These are phyloP conservation scores for Drosophila baimaii DNA, from an alignment of 1,140 invertebrate species.

Conservation along the genomic window DNA sequence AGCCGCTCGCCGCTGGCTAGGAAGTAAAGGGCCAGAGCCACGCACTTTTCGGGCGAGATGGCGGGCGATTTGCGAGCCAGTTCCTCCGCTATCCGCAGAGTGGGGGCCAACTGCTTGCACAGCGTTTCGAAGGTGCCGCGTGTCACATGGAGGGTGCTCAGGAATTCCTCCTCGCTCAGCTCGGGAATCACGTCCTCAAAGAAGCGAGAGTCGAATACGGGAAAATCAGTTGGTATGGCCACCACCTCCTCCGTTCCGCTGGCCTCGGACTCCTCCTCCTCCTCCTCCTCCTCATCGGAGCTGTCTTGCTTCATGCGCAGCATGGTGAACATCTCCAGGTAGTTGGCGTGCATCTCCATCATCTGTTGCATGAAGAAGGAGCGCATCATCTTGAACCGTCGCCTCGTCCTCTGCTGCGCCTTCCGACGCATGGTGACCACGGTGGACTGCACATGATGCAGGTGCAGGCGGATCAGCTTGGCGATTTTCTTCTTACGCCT, in stretches of 20 bases:
- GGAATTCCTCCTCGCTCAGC: conserved; percentile 60
- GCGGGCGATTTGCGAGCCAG: not conserved
- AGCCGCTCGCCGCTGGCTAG: conserved; percentile 70
- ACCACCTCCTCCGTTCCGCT: not conserved
- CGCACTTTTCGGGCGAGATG: conserved; percentile 54
- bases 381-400: conserved; percentile 47
- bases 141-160: conserved; percentile 62
- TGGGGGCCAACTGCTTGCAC: conserved; percentile 55
- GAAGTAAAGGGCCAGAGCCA: conserved; percentile 67
- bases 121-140: conserved; percentile 65
- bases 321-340: conserved; percentile 60
- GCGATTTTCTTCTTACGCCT: conserved; percentile 46
- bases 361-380: conserved; percentile 67
- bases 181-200: conserved; percentile 42
- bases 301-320: conserved; percentile 58
- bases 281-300: not conserved
- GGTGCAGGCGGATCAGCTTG: conserved; percentile 49
- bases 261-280: not conserved
- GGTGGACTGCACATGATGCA: conserved; percentile 52
- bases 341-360: conserved; percentile 63
- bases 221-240: not conserved
- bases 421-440: conserved; percentile 57
- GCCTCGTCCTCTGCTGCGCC: conserved; percentile 47
- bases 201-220: conserved; percentile 30
- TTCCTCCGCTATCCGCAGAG: conserved; percentile 38